Evolutionary conservation across 2,113 vertebrate species (phyloP), one percentile per base, ranked within the genome.

Genomic region (Malurus elegans): DNA sequence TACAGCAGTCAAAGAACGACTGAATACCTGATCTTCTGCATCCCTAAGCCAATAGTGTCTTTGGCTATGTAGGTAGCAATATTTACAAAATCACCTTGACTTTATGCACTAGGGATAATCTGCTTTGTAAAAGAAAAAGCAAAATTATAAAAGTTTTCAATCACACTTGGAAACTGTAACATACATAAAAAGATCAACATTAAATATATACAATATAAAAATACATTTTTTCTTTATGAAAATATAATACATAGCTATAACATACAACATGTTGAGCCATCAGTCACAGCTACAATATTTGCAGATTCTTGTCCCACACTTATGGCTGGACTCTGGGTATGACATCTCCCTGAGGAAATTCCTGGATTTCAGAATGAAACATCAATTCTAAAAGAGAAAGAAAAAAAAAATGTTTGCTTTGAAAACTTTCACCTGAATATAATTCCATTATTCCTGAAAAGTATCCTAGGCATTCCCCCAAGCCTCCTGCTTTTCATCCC

Each of bases 281-380:
- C 64, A 40, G 60, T 93, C 82, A 85, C 40, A 93, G 86, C 38
- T 92, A 62, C 51, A 48, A 2, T 79, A 83, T 74, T 61, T 90
- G 67, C 85, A 90, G 90, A 64, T 65, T 47, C 69, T 84, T 16
- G 61, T 78, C 88, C 45, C 92, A 57, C 29, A 42, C 79, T 90
- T 97, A 98, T 32, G 97, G 96, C 80, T 95, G 97, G 31, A 98
- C 96, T 96, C 98, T 98, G 71, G 96, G 82, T 96, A 98, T 97
- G 73, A 98, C 97, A 50, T 98, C 98, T 56, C 78, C 78, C 24
- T 96, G 97, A 14, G 98, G 98, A 94, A 97, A 97, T 79, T 98
- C 98, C 54, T 98, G 98, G 1, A 98, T 90, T 95, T 98, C 98
- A 97, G 98, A 98, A 69, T 98, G 97, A 97, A 99, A 98, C 94